Evolutionary conservation across 2,113 vertebrate genomes (phyloP).

Genomic region (Phalacrocorax brasilianus): DNA sequence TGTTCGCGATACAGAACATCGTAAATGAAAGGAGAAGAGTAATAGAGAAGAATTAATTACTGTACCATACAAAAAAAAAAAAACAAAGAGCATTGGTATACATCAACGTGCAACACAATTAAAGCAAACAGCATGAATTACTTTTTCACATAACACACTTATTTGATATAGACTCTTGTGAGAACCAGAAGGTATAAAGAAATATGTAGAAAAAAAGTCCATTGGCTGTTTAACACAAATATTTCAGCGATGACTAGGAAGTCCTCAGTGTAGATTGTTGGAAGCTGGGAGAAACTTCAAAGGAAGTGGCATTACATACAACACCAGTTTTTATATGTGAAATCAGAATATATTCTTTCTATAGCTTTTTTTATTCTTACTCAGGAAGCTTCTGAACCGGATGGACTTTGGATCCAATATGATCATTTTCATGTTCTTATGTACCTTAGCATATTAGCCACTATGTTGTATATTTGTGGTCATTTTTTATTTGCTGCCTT

Average conservation of each 20-base stretch:
- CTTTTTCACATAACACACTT: background rate
- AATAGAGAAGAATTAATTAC: background rate
- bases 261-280: background rate
- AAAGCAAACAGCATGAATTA: background rate
- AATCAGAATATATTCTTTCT: background rate
- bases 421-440: background rate
- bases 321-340: background rate
- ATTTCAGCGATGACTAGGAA: background rate
- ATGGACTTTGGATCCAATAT: background rate
- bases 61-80: background rate
- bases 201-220: background rate
- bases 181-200: background rate
- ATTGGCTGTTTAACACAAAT: background rate
- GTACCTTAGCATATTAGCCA: background rate
- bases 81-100: background rate
- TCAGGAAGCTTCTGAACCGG: background rate
- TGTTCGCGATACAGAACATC: background rate
- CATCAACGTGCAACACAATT: background rate
- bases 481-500: background rate
- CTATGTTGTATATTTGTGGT: background rate
- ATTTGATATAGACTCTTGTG: background rate
- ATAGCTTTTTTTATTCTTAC: background rate
- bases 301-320: background rate
- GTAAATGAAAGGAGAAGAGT: background rate
- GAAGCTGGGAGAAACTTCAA: background rate